Conservation (phyloP, 1,140 invertebrate genomes). For the Pachyrhynchus sulphureomaculatus region DNA sequence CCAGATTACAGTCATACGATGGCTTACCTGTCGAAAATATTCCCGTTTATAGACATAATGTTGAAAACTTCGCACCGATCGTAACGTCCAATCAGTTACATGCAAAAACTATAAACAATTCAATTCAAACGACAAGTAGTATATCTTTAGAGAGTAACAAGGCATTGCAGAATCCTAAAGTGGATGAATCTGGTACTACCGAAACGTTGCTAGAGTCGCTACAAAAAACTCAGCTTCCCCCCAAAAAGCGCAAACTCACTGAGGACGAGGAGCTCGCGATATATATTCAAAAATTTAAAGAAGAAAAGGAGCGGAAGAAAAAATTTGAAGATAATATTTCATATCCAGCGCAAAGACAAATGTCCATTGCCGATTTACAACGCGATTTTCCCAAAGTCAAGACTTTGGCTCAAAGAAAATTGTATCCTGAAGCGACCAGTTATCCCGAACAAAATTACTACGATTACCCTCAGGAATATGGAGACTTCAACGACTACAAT, state of each 20-base stretch:
- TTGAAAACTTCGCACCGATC: too few relatives aligned
- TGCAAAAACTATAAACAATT: too few relatives aligned
- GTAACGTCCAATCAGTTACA: too few relatives aligned
- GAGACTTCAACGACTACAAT: neutral
- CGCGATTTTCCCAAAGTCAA: neutral
- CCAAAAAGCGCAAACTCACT: slow-evolving; percentile 1
- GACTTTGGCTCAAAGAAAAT: slow-evolving; percentile 1
- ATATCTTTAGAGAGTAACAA: too few relatives aligned
- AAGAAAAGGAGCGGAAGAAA: neutral
- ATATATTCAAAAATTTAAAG: neutral
- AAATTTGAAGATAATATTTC: neutral
- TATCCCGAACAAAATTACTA: neutral
- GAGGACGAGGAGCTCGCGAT: neutral
- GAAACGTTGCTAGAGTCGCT: too few relatives aligned
- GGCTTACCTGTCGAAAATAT: too few relatives aligned
- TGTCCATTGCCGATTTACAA: slow-evolving; percentile 11
- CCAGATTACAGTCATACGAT: too few relatives aligned
- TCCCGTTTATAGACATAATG: too few relatives aligned
- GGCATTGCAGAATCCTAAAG: too few relatives aligned
- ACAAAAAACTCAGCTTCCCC: neutral
- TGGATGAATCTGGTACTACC: too few relatives aligned
- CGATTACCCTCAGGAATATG: neutral
- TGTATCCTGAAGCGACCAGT: neutral
- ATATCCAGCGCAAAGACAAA: slow-evolving; percentile 2
- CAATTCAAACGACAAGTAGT: too few relatives aligned